Base-by-base conservation (phyloP, 2,113 vertebrate species). In the Pionites leucogaster region DNA sequence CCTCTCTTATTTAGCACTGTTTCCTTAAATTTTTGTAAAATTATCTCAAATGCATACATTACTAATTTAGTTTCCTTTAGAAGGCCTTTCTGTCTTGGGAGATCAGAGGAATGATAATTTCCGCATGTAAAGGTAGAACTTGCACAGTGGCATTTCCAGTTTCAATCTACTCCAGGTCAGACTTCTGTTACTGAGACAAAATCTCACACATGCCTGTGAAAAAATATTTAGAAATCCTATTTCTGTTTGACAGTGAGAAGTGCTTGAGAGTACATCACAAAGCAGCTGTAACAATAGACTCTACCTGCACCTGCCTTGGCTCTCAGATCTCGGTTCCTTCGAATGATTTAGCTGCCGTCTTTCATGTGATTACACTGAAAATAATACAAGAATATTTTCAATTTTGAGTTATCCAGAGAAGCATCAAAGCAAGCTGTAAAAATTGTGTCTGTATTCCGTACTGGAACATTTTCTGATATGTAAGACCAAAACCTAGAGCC, bases 271-370 rank as follows among this genome's bases (percentile, higher is more conserved):
- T 31, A 80, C 46, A 50, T 53, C 46, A 74, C 72, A 85, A 59
- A 91, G 46, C 75, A 96, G 68, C 68, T 68, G 68, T 71, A 94
- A 93, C 71, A 90, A 81, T 71, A 64, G 82, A 83, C 71, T 94
- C 28, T 90, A 82, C 64, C 69, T 71, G 68, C 64, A 90, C 72
- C 60, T 83, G 76, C 70, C 64, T 71, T 92, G 55, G 39, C 60
- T 77, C 39, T 80, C 52, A 67, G 53, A 53, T 90, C 37, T 27
- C 23, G 8, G 55, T 28, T 93, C 17, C 42, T 50, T 91, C 0
- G 1, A 50, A 90, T 41, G 27, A 92, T 82, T 49, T 65, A 80
- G 77, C 37, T 95, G 75, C 78, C 29, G 53, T 74, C 31, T 86
- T 93, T 71, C 52, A 75, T 16, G n/a, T 33, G 47, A 42, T 82